Conservation (phyloP, 1,140 invertebrate species). For the Drosophila nigromelanica region DNA sequence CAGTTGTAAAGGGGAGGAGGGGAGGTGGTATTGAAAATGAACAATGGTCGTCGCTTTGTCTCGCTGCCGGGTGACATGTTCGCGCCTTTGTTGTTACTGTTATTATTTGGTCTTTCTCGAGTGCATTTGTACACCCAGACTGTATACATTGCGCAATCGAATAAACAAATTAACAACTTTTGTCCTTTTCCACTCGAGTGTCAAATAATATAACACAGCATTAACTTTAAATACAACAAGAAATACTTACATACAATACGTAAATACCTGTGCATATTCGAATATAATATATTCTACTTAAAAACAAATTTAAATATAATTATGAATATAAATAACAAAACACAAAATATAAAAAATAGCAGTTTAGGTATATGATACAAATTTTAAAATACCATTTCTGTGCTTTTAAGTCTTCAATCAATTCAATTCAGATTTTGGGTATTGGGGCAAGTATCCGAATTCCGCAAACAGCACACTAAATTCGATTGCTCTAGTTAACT, state of each 20-base stretch:
- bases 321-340: background rate
- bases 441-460: too few relatives aligned
- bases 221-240: slow-evolving; percentile 11
- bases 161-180: slow-evolving; percentile 74
- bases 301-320: background rate
- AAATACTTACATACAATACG: background rate
- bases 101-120: slow-evolving; percentile 56
- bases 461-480: too few relatives aligned
- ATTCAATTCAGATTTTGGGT: too few relatives aligned
- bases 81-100: slow-evolving; percentile 40
- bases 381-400: too few relatives aligned
- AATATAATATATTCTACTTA: background rate
- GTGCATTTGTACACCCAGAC: slow-evolving; percentile 51
- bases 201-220: slow-evolving; percentile 31
- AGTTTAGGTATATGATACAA: too few relatives aligned
- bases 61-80: slow-evolving; percentile 27
- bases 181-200: slow-evolving; percentile 68
- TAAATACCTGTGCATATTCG: background rate
- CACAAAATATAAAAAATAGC: background rate
- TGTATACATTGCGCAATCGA: slow-evolving; percentile 63
- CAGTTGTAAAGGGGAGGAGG: background rate
- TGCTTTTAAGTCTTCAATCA: too few relatives aligned
- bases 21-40: slow-evolving; percentile 15
- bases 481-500: too few relatives aligned
- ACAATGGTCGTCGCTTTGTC: slow-evolving; percentile 31